Evolutionary conservation across 2,888 invertebrate species (phyloP).

Genomic region (Stramonita haemastoma): DNA sequence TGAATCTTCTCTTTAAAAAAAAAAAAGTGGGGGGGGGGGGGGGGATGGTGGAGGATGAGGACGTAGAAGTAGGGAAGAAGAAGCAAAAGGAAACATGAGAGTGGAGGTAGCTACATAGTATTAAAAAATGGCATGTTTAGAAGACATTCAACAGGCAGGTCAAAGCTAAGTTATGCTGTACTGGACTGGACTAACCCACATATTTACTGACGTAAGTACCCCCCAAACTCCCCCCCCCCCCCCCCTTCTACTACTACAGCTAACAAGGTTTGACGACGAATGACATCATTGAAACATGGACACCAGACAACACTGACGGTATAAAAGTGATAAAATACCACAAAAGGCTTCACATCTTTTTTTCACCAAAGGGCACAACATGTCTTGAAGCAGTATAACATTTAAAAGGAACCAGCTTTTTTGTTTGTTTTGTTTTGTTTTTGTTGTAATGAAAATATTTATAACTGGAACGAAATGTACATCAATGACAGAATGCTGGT

Average conservation of each 20-base stretch:
- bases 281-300: not conserved
- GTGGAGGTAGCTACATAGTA: constrained; percentile 12
- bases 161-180: not conserved
- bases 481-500: constrained; percentile 28
- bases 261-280: too few relatives aligned
- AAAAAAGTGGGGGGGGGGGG: not conserved
- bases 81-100: not conserved
- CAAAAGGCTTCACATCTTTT: constrained; percentile 27
- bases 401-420: constrained; percentile 22
- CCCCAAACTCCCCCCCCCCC: too few relatives aligned
- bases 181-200: not conserved
- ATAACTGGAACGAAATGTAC: constrained; percentile 35
- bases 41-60: not conserved
- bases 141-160: constrained; percentile 6
- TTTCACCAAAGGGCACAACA: constrained; percentile 23
- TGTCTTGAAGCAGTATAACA: constrained; percentile 20
- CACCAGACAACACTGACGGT: constrained; percentile 28
- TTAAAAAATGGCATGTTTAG: not conserved
- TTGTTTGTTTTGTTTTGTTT: too few relatives aligned
- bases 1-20: too few relatives aligned
- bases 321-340: constrained; percentile 45
- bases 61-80: not conserved
- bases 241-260: not conserved
- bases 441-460: constrained; percentile 11
- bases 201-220: not conserved